Base-by-base conservation (phyloP, 2,113 vertebrate species). In the Perca schrenkii region DNA sequence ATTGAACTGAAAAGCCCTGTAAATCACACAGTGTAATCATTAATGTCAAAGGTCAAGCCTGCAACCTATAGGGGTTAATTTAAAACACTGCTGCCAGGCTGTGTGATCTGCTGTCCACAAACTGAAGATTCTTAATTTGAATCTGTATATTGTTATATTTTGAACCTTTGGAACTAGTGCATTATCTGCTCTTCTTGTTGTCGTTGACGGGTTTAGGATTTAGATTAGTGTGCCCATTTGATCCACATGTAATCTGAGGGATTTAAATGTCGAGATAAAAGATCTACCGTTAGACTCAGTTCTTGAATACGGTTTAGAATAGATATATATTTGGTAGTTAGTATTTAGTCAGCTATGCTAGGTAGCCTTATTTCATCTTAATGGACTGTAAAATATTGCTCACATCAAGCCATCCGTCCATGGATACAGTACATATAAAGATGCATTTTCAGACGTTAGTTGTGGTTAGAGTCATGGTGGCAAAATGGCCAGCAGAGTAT, bases 1-100 rank as follows among this genome's bases (percentile, higher is more conserved):
- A 43, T 16, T 83, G 63, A 50, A 31, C 22, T 16, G 64, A 16
- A 43, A 52, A 43, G 34, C 58, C 22, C 12, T 4, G 60, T 21
- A 34, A 74, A 79, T 78, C 62, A 34, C 47, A n/a, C 7, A 25
- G 57, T 40, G 66, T 8, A 73, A 15, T 65, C 47, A 2, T 47
- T 60, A 22, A 52, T 17, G 83, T 80, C 65, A 53, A 28, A 84
- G 53, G 57, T 40, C 6, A 78, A 28, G 49, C 34, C 49, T 22
- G 3, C 4, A 28, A n/a, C 15, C 53, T 56, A 28, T 0, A 19
- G 40, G 46, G 54, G 47, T 60, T 72, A 31, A 85, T 7, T 58
- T 22, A 67, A 36, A 22, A 54, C 16, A 6, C 50, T 0, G 0
- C 16, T 11, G 7, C 40, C 22, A 11, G 65, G 17, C 64, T 52